Evolutionary conservation across 1,140 invertebrate species (phyloP), one percentile per base, ranked within the genome.

Genomic region (Drosophila subobscura): DNA sequence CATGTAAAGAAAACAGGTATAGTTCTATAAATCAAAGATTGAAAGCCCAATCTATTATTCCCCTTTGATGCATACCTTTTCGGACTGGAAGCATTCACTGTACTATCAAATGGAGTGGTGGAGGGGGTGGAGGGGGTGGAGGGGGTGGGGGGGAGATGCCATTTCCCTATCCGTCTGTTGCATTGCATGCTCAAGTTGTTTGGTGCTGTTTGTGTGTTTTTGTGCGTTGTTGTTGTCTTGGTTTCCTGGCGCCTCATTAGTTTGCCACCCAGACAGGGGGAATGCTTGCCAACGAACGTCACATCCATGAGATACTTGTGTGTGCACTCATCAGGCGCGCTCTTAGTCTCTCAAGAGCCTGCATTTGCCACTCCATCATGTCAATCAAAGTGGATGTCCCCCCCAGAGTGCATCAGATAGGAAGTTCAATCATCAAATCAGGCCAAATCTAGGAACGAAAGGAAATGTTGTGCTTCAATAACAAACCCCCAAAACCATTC

Each of bases 221-320:
- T 61, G 49, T 6, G 27, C 6, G 27, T 41, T 67, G 46, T 51
- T 20, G 25, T 41, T 71, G 44, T 40, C 37, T 44, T 72, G 27
- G 64, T 60, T 65, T 79, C 60, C 61, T 68, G 76, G 65, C 77
- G 72, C 79, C 79, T 84, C 64, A 84, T 84, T 84, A 76, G 79
- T 72, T 67, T 41, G 54, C 33, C 59, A 25, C 65, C 71, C 79
- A 64, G 79, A 61, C 71, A 44, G 54, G 8, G 52, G 14, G 52
- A 27, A 73, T 68, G 59, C 73, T 68, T 73, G 59, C 54, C 41
- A 45, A 27, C 25, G 45, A 12, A 40, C 41, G 59, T 53, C 54
- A 44, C 63, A 64, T 63, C 40, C 56, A 41, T 45, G 53, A 70
- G 55, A 54, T 57, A 45, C 51, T 51, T 37, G 27, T 42, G 46